Conservation (phyloP, 1,140 invertebrate species). For the Pogonognathellus flavescens region DNA sequence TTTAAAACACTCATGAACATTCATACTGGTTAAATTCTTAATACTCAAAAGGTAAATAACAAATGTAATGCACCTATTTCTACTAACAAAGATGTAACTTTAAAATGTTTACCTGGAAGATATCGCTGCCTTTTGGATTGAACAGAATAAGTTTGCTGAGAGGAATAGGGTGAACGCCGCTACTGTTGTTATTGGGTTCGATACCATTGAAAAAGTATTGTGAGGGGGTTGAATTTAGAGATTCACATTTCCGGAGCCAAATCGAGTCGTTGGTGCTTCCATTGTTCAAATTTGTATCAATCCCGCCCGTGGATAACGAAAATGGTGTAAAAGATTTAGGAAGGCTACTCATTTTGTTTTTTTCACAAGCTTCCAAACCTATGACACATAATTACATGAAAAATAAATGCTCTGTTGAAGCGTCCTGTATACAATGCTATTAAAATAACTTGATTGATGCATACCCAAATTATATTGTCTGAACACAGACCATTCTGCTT, state of each 20-base stretch:
- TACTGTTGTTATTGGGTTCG: slow-evolving; percentile 60
- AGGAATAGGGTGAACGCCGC: slow-evolving; percentile 46
- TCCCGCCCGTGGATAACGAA: slow-evolving; percentile 30
- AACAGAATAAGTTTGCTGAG: slow-evolving; percentile 55
- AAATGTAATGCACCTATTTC: no score
- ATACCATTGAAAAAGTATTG: slow-evolving; percentile 45
- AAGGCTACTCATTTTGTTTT: slow-evolving; percentile 58
- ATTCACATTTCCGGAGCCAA: slow-evolving; percentile 57
- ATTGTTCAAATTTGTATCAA: slow-evolving; percentile 36
- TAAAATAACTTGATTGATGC: no score
- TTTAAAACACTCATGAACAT: no score
- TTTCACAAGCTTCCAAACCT: slow-evolving; percentile 52
- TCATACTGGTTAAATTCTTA: no score
- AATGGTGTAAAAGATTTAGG: slow-evolving; percentile 58
- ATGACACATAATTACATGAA: not conserved
- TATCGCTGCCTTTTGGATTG: slow-evolving; percentile 50
- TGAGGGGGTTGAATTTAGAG: slow-evolving; percentile 54
- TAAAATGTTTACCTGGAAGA: slow-evolving; percentile 52
- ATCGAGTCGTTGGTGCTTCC: slow-evolving; percentile 46
- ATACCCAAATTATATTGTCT: slow-evolving; percentile 57
- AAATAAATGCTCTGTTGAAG: not conserved
- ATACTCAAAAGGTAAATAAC: no score
- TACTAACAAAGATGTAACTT: no score
- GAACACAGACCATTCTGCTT: slow-evolving; percentile 59
- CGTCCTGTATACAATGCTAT: not conserved